Conservation (phyloP, 2,797 vertebrate species). For the Australoheros facetus region DNA sequence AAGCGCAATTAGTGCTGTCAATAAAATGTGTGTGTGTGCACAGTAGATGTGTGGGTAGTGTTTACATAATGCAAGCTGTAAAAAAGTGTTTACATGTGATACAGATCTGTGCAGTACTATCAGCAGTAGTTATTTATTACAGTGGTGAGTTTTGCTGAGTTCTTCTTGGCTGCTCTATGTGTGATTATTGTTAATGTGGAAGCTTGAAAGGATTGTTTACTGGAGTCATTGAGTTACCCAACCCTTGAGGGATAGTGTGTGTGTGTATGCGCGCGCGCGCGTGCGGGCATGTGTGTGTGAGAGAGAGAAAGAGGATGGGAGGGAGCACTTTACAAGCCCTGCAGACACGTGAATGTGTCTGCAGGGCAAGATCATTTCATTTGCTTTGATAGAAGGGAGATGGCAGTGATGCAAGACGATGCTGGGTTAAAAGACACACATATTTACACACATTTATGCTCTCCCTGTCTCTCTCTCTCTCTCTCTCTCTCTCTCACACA, state of each 20-base stretch:
- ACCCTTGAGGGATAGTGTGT: slow-evolving; percentile 36
- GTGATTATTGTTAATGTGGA: slow-evolving; percentile 50
- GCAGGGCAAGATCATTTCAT: slow-evolving; percentile 72
- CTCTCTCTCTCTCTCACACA: not conserved
- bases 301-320: slow-evolving; percentile 28
- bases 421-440: slow-evolving; percentile 30
- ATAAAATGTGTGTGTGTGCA: slow-evolving; percentile 28
- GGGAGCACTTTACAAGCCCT: slow-evolving; percentile 43
- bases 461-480: not conserved
- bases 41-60: not conserved
- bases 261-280: not conserved
- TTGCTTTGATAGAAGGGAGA: slow-evolving; percentile 56
- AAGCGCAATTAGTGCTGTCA: slow-evolving; percentile 46
- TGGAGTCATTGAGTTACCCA: slow-evolving; percentile 50
- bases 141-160: slow-evolving; percentile 36
- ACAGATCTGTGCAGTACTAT: slow-evolving; percentile 8
- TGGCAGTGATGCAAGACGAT: slow-evolving; percentile 33
- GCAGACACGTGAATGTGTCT: slow-evolving; percentile 55
- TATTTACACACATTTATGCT: not conserved
- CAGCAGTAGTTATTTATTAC: slow-evolving; percentile 23
- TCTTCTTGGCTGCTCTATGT: slow-evolving; percentile 13
- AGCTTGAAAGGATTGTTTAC: slow-evolving; percentile 47
- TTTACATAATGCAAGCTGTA: slow-evolving; percentile 24
- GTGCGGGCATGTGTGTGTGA: not conserved
- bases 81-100: not conserved